These are phyloP conservation scores for Epinephelus coioides DNA, from an alignment of 2,797 vertebrate species.

Conservation along the genomic window DNA sequence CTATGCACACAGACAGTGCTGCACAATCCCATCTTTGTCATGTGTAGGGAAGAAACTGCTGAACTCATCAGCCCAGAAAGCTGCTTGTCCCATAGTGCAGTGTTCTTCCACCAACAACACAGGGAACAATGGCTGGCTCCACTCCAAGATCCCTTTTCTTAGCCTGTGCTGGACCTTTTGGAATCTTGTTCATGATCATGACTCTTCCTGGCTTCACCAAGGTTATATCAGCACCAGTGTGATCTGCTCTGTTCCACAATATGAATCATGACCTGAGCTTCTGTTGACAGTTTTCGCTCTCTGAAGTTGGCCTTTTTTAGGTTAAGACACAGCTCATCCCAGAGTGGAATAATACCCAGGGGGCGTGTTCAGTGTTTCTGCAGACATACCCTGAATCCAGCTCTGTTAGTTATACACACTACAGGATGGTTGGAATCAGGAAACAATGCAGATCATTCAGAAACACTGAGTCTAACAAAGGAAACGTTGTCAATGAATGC, in stretches of 20 bases:
- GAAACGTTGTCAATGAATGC: conserved; percentile 33
- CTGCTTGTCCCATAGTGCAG: conserved; percentile 34
- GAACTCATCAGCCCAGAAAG: conserved; percentile 46
- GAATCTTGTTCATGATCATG: neutral
- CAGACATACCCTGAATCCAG: neutral
- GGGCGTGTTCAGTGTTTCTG: neutral
- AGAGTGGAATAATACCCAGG: conserved; percentile 2
- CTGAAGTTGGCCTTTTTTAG: neutral
- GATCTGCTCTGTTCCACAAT: neutral
- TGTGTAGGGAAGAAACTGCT: conserved; percentile 49
- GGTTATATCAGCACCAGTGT: neutral
- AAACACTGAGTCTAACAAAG: conserved; percentile 41
- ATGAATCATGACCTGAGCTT: neutral
- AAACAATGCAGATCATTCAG: conserved; percentile 66
- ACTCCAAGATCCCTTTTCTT: conserved; percentile 17
- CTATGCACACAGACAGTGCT: conserved; percentile 14
- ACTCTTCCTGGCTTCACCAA: neutral
- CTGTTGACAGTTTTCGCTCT: neutral
- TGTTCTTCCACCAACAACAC: conserved; percentile 27
- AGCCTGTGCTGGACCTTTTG: conserved; percentile 12
- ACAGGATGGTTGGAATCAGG: conserved; percentile 7
- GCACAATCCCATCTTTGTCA: conserved; percentile 68
- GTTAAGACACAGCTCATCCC: neutral
- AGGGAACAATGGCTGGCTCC: conserved; percentile 36
- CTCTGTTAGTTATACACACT: conserved; percentile 22